Conservation (phyloP, 2,888 invertebrate genomes). For the Mallateleia sp. region DNA sequence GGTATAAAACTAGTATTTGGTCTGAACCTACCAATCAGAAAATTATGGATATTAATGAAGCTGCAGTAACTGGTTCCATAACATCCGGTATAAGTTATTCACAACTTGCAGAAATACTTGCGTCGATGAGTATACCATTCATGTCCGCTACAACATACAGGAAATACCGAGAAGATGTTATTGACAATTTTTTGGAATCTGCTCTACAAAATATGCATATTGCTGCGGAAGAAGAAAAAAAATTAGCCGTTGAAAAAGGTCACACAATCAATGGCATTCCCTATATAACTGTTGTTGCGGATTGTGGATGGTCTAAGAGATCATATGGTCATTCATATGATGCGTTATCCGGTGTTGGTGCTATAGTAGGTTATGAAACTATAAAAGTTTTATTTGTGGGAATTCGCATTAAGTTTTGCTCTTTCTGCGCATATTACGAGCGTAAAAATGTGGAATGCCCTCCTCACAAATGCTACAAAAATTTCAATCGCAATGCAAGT, state of each 20-base stretch:
- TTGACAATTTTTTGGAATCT: background rate
- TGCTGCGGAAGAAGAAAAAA: slow-evolving; percentile 52
- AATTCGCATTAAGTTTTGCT: slow-evolving; percentile 80
- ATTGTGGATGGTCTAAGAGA: slow-evolving; percentile 20
- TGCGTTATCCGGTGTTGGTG: slow-evolving; percentile 17
- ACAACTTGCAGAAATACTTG: too few species aligned
- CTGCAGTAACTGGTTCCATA: too few species aligned
- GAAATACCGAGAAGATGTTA: too few species aligned
- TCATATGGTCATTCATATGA: slow-evolving; percentile 29
- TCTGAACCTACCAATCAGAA: too few species aligned
- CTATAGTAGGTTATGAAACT: slow-evolving; percentile 10
- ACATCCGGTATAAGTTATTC: too few species aligned
- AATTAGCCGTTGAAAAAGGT: slow-evolving; percentile 47
- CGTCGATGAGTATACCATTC: too few species aligned
- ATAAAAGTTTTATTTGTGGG: slow-evolving; percentile 37
- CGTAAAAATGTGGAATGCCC: slow-evolving; percentile 20
- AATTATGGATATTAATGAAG: too few species aligned
- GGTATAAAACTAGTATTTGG: too few species aligned
- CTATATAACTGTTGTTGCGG: slow-evolving; percentile 28
- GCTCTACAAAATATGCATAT: slow-evolving; percentile 42
- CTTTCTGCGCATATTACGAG: slow-evolving; percentile 45
- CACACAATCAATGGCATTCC: slow-evolving; percentile 62
- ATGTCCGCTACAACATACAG: too few species aligned
- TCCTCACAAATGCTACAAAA: slow-evolving; percentile 79
- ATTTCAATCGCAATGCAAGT: slow-evolving; percentile 78